Conservation (phyloP, 2,888 invertebrate genomes). For the Polymixis flavicincta region DNA sequence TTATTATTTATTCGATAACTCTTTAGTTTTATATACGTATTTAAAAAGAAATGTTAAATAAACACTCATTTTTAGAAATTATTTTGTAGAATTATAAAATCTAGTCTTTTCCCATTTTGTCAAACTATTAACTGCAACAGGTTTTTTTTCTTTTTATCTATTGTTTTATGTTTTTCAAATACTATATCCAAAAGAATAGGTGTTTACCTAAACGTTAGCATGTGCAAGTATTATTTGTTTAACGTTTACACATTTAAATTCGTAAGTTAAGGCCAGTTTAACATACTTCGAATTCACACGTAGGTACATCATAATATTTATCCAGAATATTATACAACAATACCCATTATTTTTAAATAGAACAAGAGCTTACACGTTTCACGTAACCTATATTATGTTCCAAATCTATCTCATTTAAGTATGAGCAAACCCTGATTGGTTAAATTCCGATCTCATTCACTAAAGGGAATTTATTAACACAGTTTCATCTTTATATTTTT, state of each 20-base stretch:
- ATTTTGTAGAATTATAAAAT: background rate
- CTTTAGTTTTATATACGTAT: no score
- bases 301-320: background rate
- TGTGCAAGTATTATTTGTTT: constrained; percentile 14
- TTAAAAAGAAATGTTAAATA: background rate
- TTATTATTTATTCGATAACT: background rate
- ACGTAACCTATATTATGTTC: background rate
- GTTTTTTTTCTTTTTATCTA: background rate
- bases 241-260: background rate
- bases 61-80: background rate
- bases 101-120: constrained; percentile 20
- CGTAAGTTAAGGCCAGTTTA: background rate
- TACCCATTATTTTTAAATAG: background rate
- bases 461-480: background rate
- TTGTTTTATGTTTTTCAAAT: constrained; percentile 7
- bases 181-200: constrained; percentile 1
- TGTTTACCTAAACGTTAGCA: constrained; percentile 6
- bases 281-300: background rate
- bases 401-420: background rate
- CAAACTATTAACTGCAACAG: background rate
- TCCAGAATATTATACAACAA: background rate
- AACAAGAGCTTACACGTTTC: background rate
- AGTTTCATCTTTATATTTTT: background rate
- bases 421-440: background rate
- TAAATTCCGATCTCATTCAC: background rate